These are phyloP conservation scores for Copsychus sechellarum DNA, from an alignment of 2,113 vertebrate species.

Conservation along the genomic window DNA sequence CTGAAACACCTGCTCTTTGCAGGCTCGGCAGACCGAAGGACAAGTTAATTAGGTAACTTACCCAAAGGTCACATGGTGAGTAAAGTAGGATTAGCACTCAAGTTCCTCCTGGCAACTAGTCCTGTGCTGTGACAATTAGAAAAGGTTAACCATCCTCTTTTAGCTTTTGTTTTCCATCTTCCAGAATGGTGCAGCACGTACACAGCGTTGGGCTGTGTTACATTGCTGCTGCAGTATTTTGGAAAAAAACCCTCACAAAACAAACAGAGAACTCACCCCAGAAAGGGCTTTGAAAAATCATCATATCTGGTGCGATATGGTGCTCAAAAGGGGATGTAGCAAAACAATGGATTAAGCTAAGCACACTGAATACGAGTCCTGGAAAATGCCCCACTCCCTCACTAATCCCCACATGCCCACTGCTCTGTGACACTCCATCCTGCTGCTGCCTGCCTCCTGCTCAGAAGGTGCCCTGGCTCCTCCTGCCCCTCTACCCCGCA, in stretches of 20 bases:
- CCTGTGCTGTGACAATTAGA: constrained; percentile 45
- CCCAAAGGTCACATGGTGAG: constrained; percentile 61
- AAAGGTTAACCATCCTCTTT: constrained; percentile 67
- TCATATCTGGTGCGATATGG: neutral
- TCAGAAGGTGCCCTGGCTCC: neutral
- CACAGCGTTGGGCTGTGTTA: neutral
- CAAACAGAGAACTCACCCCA: neutral
- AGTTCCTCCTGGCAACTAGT: constrained; percentile 67
- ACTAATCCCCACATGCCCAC: neutral
- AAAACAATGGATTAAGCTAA: constrained; percentile 32
- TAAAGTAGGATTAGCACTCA: constrained; percentile 60
- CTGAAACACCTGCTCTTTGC: constrained; percentile 58
- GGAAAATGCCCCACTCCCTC: neutral
- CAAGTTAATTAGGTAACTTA: constrained; percentile 64
- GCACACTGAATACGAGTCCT: constrained; percentile 1
- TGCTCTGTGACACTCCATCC: neutral
- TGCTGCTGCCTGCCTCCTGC: neutral
- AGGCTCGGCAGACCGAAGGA: constrained; percentile 11
- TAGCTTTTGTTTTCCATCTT: constrained; percentile 62
- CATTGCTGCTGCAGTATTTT: neutral
- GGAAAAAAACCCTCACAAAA: neutral
- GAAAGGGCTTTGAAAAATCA: neutral
- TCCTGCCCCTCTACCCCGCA: neutral
- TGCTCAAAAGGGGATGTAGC: neutral
- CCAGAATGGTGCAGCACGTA: constrained; percentile 50